A percentile compares a stretch with the other conserved stretches of the same genome.
Evolutionary conservation across 2,113 vertebrate genomes (phyloP).

Genomic region (Triplophysa tibetana): DNA sequence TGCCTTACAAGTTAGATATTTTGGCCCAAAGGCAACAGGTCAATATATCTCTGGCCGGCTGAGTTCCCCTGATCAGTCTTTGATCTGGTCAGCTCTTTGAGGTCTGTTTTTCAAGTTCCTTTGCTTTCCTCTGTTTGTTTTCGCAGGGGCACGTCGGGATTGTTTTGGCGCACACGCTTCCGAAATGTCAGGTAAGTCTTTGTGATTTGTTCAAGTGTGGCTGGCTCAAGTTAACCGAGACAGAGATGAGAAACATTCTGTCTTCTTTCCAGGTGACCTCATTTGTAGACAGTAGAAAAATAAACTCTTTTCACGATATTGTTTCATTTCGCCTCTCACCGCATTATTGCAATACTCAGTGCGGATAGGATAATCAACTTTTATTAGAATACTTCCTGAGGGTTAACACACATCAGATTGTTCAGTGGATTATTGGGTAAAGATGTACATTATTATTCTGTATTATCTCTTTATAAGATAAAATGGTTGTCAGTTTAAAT

Average conservation of each 20-base stretch:
- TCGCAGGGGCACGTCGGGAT: slow-evolving; percentile 93
- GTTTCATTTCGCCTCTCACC: background rate
- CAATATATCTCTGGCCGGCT: slow-evolving; percentile 39
- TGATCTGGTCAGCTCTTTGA: slow-evolving; percentile 44
- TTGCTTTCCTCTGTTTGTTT: slow-evolving; percentile 37
- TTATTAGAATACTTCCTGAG: background rate
- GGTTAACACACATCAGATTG: background rate
- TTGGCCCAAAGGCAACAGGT: slow-evolving; percentile 38
- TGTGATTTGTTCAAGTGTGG: background rate
- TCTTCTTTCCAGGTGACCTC: slow-evolving; percentile 15
- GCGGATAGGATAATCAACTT: background rate
- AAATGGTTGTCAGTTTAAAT: background rate
- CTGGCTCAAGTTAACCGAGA: background rate
- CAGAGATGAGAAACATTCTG: slow-evolving; percentile 20
- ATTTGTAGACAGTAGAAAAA: slow-evolving; percentile 1
- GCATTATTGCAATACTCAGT: background rate
- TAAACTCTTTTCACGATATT: slow-evolving; percentile 2
- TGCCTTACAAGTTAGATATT: slow-evolving; percentile 22
- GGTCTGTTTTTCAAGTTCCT: background rate
- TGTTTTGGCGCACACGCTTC: slow-evolving; percentile 85
- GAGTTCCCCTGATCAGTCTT: slow-evolving; percentile 29
- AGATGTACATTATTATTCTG: background rate
- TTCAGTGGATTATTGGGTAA: slow-evolving; percentile 15
- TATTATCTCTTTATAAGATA: background rate
- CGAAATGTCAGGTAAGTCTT: slow-evolving; percentile 84